Conservation (phyloP, 2,797 vertebrate genomes). For the Triplophysa bombifrons region DNA sequence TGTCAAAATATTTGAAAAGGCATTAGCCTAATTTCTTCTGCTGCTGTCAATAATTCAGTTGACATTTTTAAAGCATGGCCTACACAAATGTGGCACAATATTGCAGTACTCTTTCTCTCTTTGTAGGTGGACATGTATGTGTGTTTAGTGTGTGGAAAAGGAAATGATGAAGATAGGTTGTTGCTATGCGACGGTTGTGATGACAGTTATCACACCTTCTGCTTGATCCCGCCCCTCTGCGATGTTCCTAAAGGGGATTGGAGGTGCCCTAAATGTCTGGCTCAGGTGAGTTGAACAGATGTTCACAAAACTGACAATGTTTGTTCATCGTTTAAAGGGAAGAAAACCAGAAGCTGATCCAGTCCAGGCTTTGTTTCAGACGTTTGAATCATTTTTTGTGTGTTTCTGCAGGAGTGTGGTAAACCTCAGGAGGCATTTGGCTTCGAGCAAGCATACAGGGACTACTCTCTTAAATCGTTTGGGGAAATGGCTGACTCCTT, state of each 20-base stretch:
- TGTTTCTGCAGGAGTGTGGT: conserved; percentile 83
- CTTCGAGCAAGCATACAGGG: conserved; percentile 93
- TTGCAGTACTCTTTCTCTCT: conserved; percentile 9
- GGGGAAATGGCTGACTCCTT: conserved; percentile 98
- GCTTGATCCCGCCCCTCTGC: conserved; percentile 90
- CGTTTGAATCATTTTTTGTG: conserved; percentile 3
- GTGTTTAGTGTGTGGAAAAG: conserved; percentile 91
- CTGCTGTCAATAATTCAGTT: background rate
- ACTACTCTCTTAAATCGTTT: conserved; percentile 92
- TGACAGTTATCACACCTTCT: conserved; percentile 98
- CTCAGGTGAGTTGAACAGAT: conserved; percentile 82
- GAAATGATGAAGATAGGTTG: conserved; percentile 90
- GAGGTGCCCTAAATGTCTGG: conserved; percentile 96
- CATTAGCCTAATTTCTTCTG: background rate
- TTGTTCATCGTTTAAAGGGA: background rate
- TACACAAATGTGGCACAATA: background rate
- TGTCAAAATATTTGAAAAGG: background rate
- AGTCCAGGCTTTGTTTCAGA: background rate
- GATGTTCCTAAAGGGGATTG: conserved; percentile 96
- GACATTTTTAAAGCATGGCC: background rate
- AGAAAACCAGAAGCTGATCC: background rate
- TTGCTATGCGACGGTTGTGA: conserved; percentile 96
- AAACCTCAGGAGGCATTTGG: conserved; percentile 97
- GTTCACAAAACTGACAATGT: background rate
- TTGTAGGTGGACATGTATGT: conserved; percentile 93